Percentiles rank a stretch among this genome's conserved stretches.
Conservation (phyloP, 2,113 vertebrate genomes). For the Vidua macroura region DNA sequence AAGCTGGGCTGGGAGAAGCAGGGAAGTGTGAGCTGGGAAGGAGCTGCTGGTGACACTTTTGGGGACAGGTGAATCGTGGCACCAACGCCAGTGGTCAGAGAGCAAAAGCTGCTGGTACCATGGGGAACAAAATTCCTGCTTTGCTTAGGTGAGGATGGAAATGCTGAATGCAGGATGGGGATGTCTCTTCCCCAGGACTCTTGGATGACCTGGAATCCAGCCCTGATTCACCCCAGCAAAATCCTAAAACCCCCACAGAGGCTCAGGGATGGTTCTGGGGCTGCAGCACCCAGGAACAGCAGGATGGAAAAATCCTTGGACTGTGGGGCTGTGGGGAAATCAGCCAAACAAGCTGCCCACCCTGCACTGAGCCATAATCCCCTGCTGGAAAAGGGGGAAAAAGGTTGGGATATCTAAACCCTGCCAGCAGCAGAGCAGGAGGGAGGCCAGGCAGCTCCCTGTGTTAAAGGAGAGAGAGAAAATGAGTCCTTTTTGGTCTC, state of each 20-base stretch:
- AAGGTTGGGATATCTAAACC: neutral
- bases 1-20: neutral
- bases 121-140: fast-evolving
- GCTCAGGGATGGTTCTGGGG: neutral
- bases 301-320: neutral
- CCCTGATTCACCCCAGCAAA: fast-evolving
- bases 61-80: fast-evolving
- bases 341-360: neutral
- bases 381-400: neutral
- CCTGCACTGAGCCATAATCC: neutral
- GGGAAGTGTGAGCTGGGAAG: neutral
- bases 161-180: fast-evolving
- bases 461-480: neutral
- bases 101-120: neutral
- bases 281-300: neutral
- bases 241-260: neutral
- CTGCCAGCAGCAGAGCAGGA: neutral
- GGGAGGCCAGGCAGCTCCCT: neutral
- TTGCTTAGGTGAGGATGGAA: neutral
- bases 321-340: fast-evolving
- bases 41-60: neutral
- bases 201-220: neutral
- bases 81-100: neutral
- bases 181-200: neutral
- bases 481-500: conserved; percentile 25